Percentiles rank a stretch among this genome's conserved stretches.
phyloP scores from a whole-genome alignment of 2,113 vertebrate genomes.

The Pristiophorus japonicus region DNA sequence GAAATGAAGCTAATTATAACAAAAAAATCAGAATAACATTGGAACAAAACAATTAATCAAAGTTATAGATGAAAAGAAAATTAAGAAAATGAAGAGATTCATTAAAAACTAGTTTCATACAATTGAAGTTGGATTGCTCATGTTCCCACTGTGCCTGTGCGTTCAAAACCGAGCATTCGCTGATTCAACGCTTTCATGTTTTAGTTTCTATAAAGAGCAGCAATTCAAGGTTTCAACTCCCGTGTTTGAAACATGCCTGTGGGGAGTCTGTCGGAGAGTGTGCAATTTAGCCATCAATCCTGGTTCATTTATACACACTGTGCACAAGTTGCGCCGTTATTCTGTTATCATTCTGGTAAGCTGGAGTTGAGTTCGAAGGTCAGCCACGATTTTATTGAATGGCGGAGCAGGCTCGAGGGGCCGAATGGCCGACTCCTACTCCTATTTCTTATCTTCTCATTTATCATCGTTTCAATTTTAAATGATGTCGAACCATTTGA shows the following conservation, averaged over 20 bases:
- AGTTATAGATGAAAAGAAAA: background rate
- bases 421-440: no score
- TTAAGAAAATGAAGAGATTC: background rate
- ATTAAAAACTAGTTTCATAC: background rate
- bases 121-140: background rate
- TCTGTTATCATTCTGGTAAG: background rate
- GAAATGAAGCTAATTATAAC: background rate
- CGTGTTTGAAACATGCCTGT: background rate
- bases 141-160: background rate
- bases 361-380: background rate
- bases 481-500: background rate
- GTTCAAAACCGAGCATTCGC: background rate
- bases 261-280: background rate
- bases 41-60: background rate
- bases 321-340: background rate
- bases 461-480: background rate
- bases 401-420: no score
- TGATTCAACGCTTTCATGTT: background rate
- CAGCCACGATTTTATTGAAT: no score
- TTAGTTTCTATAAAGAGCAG: background rate
- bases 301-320: background rate
- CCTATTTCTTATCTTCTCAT: no score
- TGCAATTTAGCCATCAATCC: background rate
- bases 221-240: background rate
- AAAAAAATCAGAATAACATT: background rate